Base-by-base conservation (phyloP, 2,113 vertebrate species). In the Mesocricetus auratus region DNA sequence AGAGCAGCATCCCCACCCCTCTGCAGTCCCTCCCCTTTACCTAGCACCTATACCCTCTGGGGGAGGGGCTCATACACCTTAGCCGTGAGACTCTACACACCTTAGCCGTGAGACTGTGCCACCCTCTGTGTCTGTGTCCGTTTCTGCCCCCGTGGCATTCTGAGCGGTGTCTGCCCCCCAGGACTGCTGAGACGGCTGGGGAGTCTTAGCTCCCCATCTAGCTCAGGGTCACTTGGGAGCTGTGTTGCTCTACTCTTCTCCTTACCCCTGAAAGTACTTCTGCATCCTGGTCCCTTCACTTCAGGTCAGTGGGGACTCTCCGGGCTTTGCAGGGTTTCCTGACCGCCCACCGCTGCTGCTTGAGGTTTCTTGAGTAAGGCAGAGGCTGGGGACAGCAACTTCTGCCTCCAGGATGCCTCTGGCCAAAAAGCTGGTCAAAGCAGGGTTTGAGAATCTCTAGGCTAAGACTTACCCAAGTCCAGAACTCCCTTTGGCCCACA, bases 381-480 rank as follows among this genome's bases (percentile, higher is more conserved):
- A 33, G 11, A 81, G 71, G 36, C 13, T 1, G 15, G 42, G 36
- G 69, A 13, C 1, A 3, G 64, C 42, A 58, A 75, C 95, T 85
- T 93, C 95, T 94, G 33, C 33, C 31, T 47, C 53, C 42, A 24
- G 42, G 26, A 24, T 8, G 53, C 86, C 22, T 36, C 5, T 0
- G 22, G 36, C 53, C 47, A 39, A 50, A 22, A 88, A 39, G 12
- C 95, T 88, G 89, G 31, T 22, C 24, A 39, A 71, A 4, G 3
- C 39, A 62, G 86, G 39, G 60, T 94, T 96, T 96, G 91, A 94
- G 95, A 93, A 83, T 24, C 89, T 89, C 71, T 39, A 45, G 21
- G 66, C 75, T 71, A 45, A 36, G 13, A 12, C 89, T 97, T 91
- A 87, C 97, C 78, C 87, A 97, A 93, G 47, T 82, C 77, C 93